Evolutionary conservation across 1,140 invertebrate genomes (phyloP).

Genomic region (Drosophila triauraria): DNA sequence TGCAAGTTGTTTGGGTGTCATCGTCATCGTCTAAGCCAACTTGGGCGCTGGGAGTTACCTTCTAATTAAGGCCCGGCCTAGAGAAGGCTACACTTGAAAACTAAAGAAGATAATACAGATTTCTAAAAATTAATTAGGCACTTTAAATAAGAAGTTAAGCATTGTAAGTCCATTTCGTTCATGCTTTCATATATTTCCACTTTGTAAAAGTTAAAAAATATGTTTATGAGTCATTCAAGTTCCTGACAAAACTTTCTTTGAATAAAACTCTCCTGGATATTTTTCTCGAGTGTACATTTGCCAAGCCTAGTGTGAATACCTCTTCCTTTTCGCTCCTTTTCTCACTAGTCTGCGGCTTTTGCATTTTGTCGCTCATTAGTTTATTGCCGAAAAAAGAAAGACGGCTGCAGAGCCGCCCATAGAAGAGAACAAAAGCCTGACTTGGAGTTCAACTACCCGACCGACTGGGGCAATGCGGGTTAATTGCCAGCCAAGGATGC

Average conservation of each 20-base stretch:
- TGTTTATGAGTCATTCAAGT: neutral
- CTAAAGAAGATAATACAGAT: no score
- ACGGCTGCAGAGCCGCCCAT: constrained; percentile 27
- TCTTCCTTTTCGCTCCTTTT: constrained; percentile 15
- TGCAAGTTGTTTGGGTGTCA: constrained; percentile 71
- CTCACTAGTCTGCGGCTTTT: constrained; percentile 50
- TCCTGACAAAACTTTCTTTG: neutral
- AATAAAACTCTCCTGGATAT: neutral
- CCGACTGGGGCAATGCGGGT: constrained; percentile 58
- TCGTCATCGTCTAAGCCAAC: constrained; percentile 69
- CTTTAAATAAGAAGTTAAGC: no score
- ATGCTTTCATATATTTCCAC: neutral
- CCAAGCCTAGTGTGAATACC: constrained; percentile 70
- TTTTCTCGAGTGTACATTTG: constrained; percentile 14
- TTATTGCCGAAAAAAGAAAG: constrained; percentile 78
- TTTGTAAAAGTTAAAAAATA: neutral
- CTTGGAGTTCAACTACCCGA: constrained; percentile 71
- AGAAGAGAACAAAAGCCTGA: constrained; percentile 49
- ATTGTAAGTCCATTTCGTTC: no score
- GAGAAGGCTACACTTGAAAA: constrained; percentile 22
- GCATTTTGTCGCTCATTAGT: constrained; percentile 83
- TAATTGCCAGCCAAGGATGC: constrained; percentile 70
- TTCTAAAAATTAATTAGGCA: neutral
- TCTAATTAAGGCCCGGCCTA: constrained; percentile 70
- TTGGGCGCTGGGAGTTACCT: constrained; percentile 57